Evolutionary conservation across 2,113 vertebrate genomes (phyloP).

Genomic region (Callorhinus ursinus): DNA sequence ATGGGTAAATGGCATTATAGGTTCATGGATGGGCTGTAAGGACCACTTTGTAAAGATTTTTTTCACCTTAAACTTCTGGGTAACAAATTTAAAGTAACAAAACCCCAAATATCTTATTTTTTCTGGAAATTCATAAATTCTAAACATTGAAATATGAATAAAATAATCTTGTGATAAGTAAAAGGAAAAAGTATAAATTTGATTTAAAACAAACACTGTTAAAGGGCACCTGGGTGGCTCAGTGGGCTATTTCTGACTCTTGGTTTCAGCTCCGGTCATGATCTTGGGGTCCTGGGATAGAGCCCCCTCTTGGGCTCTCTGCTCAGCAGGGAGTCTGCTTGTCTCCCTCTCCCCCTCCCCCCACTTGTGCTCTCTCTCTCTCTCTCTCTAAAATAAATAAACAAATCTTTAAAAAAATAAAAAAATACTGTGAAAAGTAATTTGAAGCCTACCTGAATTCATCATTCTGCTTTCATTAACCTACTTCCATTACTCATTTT

Average conservation of each 20-base stretch:
- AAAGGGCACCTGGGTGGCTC: not conserved
- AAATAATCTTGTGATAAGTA: not conserved
- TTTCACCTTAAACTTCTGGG: not conserved
- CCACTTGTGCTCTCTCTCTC: not conserved
- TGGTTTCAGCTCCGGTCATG: not conserved
- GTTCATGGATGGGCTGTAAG: not conserved
- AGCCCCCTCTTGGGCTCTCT: not conserved
- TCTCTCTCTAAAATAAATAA: not conserved
- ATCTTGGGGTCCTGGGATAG: not conserved
- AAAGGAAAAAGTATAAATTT: not conserved
- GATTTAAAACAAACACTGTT: not conserved
- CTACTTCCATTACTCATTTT: not conserved
- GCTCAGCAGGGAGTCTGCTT: not conserved
- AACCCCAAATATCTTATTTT: not conserved
- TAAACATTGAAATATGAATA: conserved; percentile 2
- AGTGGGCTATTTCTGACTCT: not conserved
- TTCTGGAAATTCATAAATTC: not conserved
- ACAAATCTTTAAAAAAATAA: not conserved
- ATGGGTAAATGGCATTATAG: not conserved
- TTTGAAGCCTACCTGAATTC: not conserved
- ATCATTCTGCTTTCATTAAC: not conserved
- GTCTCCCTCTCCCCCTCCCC: not conserved
- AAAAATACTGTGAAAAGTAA: not conserved
- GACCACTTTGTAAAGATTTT: not conserved
- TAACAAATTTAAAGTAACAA: conserved; percentile 5